Base-by-base conservation (phyloP, 2,113 vertebrate species). In the Platysternon megacephalum region DNA sequence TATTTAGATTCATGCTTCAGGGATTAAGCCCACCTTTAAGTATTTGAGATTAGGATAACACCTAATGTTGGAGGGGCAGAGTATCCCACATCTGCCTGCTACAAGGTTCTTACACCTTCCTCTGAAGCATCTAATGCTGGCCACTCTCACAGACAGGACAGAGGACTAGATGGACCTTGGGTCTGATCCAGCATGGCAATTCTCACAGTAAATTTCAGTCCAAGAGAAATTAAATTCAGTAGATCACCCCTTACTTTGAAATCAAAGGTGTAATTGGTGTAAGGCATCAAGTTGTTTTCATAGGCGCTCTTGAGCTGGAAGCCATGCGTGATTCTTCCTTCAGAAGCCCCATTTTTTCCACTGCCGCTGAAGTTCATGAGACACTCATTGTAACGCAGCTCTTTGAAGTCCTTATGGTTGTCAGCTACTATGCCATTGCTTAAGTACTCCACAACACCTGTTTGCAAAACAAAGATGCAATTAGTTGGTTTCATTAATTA, bases 341-440 rank as follows among this genome's bases (percentile, higher is more conserved):
- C 99, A 0, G 99, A 98, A 97, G 98, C 99, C 94, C 99, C 98
- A 65, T 99, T 99, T 97, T 99, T 99, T 11, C 99, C 98, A 49
- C 98, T 99, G 98, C 99, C 99, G 76, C 97, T 99, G 99, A 99
- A 99, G 99, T 99, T 99, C 98, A 99, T 99, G 87, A 99, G 98
- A 98, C 99, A 99, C 95, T 99, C 99, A 14, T 98, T 99, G 97
- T 99, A 99, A 93, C 99, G 99, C 52, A 99, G 97, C 98, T 99
- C 99, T 97, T 99, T 99, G 97, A 99, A 99, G 98, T 99, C 99
- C 98, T 99, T 99, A 98, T 99, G 99, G 98, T 99, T 99, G 97
- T 99, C 99, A 2, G 99, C 99, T 76, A 99, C 99, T 35, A 99
- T 99, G 87, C 99, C 99, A 2, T 99, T 99, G 98, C 99, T 99